Evolutionary conservation across 2,797 vertebrate species (phyloP), one percentile per base, ranked within the genome.

Genomic region (Melanotaenia trifasciata): DNA sequence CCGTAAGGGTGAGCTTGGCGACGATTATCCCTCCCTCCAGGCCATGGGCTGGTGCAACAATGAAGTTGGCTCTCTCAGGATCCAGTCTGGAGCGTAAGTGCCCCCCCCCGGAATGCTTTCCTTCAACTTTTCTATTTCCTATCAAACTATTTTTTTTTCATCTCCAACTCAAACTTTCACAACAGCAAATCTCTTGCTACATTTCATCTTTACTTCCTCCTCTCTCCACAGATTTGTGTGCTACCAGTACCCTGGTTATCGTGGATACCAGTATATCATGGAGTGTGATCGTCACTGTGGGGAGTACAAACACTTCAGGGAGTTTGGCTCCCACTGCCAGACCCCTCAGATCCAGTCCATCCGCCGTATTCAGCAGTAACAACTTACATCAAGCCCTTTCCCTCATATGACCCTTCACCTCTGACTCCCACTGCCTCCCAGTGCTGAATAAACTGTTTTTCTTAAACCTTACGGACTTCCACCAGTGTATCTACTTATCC

Each of bases 261-360:
- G 96, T 84, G 97, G 97, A 66, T 99, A 96, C 91, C 96, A 98
- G 94, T 97, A 96, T 56, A 95, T 98, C 76, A 94, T 98, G 95
- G 97, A 99, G 92, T 96, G 96, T 9, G 96, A 98, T 86, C 95
- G 94, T 91, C 95, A 95, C 67, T 93, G 93, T 5, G 98, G 97
- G 16, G 95, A 97, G 83, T 97, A 98, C 94, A 97, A 97, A 90
- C 96, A 95, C 78, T 97, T 96, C 92, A 92, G 94, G 86, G 97
- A 98, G 92, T 96, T 96, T 88, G 98, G 97, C 65, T 96, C 96
- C 78, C 97, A 97, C 1, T 96, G 95, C 8, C 97, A 96, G 92
- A 97, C 96, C 72, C 96, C 95, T 90, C 97, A 97, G 93, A 96
- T 98, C 86, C 97, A 98, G 93, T 97, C 97, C 89, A 95, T 97